A percentile compares a stretch with the other conserved stretches of the same genome.
Conservation (phyloP, 2,797 vertebrate genomes). For the Pterois miles region DNA sequence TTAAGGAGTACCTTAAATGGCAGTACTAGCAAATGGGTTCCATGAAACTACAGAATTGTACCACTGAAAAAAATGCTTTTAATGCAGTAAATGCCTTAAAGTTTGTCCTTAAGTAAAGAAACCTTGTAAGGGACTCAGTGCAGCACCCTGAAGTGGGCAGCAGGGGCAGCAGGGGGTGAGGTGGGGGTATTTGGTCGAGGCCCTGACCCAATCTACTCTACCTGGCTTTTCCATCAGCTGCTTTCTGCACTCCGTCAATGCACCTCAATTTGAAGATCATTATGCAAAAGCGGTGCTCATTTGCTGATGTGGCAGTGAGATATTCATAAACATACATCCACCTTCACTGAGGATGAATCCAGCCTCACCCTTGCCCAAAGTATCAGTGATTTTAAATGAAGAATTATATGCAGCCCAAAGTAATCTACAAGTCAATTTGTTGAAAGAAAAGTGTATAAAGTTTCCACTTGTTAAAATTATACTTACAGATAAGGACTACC, state of each 20-base stretch:
- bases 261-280: conserved; percentile 47
- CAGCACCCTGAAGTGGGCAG: too few relatives aligned
- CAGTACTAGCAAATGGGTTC: too few relatives aligned
- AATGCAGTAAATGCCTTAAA: too few relatives aligned
- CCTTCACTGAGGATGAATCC: conserved; percentile 36
- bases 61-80: too few relatives aligned
- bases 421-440: conserved; percentile 30
- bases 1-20: too few relatives aligned
- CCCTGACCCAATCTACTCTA: not conserved
- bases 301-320: conserved; percentile 34
- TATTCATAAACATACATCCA: conserved; percentile 49
- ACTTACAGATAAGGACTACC: not conserved
- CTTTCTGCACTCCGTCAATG: conserved; percentile 12
- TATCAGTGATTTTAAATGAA: conserved; percentile 33
- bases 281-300: conserved; percentile 52
- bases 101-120: too few relatives aligned
- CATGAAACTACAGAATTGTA: too few relatives aligned
- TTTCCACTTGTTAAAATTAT: not conserved
- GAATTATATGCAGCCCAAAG: not conserved
- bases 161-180: too few relatives aligned
- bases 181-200: too few relatives aligned
- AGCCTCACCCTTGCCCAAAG: not conserved
- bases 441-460: not conserved
- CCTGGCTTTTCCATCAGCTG: not conserved
- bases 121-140: too few relatives aligned